Evolutionary conservation across 1,140 invertebrate genomes (phyloP).

Genomic region (Semibalanus balanoides): DNA sequence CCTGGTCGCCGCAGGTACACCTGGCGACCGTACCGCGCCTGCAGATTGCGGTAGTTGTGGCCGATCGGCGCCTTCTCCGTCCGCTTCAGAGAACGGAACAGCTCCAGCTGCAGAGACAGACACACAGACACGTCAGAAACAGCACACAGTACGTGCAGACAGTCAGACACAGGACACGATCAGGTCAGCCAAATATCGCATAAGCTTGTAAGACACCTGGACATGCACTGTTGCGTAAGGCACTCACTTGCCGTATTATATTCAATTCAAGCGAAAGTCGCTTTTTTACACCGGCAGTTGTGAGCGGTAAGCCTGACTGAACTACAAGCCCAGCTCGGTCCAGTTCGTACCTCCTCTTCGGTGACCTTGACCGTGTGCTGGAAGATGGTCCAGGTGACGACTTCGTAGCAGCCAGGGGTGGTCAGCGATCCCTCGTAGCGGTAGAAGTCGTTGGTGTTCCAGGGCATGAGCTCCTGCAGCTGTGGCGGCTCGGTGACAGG

Average conservation of each 20-base stretch:
- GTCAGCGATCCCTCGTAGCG: conserved; percentile 58
- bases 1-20: not conserved
- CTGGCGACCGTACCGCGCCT: not conserved
- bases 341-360: conserved; percentile 35
- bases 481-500: conserved; percentile 26
- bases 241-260: too few relatives aligned
- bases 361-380: conserved; percentile 42
- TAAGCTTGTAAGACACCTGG: too few relatives aligned
- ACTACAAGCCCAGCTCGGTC: too few relatives aligned
- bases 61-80: not conserved
- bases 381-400: conserved; percentile 57
- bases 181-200: too few relatives aligned
- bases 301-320: too few relatives aligned
- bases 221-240: too few relatives aligned
- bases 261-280: too few relatives aligned
- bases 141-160: too few relatives aligned
- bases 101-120: conserved; percentile 11
- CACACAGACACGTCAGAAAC: too few relatives aligned
- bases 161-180: too few relatives aligned
- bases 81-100: conserved; percentile 13
- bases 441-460: conserved; percentile 39
- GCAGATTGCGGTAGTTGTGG: not conserved
- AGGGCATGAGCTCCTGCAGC: conserved; percentile 36
- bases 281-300: too few relatives aligned
- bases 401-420: conserved; percentile 54